Conservation (phyloP, 2,113 vertebrate species). For the Salvelinus namaycush region DNA sequence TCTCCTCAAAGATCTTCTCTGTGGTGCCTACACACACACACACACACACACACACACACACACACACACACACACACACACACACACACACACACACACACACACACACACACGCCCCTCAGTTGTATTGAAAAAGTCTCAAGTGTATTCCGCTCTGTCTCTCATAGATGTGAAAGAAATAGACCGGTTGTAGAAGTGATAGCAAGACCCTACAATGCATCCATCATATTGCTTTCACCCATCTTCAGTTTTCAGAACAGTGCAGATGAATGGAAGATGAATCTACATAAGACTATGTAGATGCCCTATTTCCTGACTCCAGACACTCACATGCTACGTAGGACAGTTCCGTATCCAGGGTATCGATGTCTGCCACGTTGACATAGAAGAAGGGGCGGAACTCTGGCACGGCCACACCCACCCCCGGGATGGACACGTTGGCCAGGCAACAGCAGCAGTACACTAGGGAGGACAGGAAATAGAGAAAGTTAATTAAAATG, state of each 20-base stretch:
- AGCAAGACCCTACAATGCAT: no score
- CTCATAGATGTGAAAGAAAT: no score
- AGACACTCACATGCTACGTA: slow-evolving; percentile 90
- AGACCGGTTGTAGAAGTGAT: no score
- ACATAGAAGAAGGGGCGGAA: slow-evolving; percentile 96
- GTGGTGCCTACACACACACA: slow-evolving; percentile 82
- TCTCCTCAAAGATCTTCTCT: slow-evolving; percentile 97
- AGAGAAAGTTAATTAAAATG: no score
- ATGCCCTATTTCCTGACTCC: not conserved
- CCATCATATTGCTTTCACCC: no score
- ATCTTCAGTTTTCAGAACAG: not conserved
- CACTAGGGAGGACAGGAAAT: slow-evolving; percentile 66
- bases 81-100: no score
- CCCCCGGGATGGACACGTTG: slow-evolving; percentile 88
- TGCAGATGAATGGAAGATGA: not conserved
- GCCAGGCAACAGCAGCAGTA: slow-evolving; percentile 96
- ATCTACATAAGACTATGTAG: not conserved
- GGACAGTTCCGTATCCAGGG: slow-evolving; percentile 90
- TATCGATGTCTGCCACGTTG: slow-evolving; percentile 90
- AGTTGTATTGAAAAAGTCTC: no score
- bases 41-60: no score
- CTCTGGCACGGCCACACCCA: slow-evolving; percentile 85
- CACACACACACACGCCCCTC: no score
- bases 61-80: no score
- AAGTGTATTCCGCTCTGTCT: no score